Percentiles rank a stretch among this genome's conserved stretches.
Conservation (phyloP, 2,113 vertebrate species). For the Hippolais icterina region DNA sequence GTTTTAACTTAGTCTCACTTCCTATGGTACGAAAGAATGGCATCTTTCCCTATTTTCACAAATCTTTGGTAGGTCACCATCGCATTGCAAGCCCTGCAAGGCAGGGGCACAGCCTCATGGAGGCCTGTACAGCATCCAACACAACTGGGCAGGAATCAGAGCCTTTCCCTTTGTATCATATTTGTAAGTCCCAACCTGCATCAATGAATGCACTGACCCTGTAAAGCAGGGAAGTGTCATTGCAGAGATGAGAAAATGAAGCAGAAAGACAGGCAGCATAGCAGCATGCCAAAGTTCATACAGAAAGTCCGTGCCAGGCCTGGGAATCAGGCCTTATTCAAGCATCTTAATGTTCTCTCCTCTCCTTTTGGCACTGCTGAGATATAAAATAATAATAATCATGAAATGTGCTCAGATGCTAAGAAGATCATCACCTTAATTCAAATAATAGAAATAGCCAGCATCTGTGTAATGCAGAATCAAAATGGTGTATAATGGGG, state of each 20-base stretch:
- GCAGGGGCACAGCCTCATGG: background rate
- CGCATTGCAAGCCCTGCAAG: background rate
- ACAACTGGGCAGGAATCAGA: background rate
- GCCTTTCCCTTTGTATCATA: background rate
- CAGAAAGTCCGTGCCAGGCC: background rate
- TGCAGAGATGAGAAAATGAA: slow-evolving; percentile 25
- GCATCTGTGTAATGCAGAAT: slow-evolving; percentile 7
- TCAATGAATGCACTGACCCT: slow-evolving; percentile 6
- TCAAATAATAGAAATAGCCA: slow-evolving; percentile 35
- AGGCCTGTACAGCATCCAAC: background rate
- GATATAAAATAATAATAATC: slow-evolving; percentile 44
- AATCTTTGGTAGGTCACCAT: background rate
- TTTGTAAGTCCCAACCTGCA: background rate
- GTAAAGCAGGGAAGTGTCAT: background rate
- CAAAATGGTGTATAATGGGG: slow-evolving; percentile 39
- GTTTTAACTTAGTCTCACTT: background rate
- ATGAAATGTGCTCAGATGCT: background rate
- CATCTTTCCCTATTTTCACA: background rate
- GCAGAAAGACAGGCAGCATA: background rate
- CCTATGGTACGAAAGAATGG: background rate
- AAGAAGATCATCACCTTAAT: slow-evolving; percentile 51
- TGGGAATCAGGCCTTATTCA: background rate
- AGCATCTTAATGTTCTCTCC: slow-evolving; percentile 19
- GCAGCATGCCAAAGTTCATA: background rate
- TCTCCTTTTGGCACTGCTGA: slow-evolving; percentile 33